Percentiles rank a stretch among this genome's conserved stretches.
Conservation (phyloP, 2,113 vertebrate genomes). For the Crotophaga sulcirostris region DNA sequence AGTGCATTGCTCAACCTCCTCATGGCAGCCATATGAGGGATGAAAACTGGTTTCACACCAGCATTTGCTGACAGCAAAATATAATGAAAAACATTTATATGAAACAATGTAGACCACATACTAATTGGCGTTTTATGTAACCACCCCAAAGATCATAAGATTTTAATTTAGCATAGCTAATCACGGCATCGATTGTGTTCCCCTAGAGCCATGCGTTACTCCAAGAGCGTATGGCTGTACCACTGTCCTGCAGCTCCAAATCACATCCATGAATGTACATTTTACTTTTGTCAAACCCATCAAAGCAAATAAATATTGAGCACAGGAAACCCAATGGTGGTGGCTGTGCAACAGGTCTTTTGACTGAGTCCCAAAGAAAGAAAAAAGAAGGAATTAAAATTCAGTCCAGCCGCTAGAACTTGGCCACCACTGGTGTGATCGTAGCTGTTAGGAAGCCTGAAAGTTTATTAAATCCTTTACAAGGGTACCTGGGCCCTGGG, state of each 20-base stretch:
- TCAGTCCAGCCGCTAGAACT: rapidly evolving
- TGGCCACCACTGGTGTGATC: rapidly evolving
- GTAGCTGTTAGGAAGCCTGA: neutral
- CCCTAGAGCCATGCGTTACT: neutral
- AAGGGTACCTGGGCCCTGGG: neutral
- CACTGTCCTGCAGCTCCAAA: neutral
- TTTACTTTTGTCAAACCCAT: neutral
- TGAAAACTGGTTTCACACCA: constrained; percentile 53
- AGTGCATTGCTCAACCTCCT: neutral
- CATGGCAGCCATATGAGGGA: constrained; percentile 34
- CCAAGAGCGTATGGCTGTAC: neutral
- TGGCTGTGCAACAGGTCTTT: neutral
- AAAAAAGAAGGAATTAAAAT: neutral
- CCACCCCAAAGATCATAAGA: constrained; percentile 2
- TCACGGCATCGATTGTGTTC: neutral
- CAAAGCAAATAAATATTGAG: neutral
- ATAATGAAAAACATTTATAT: constrained; percentile 44
- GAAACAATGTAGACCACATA: constrained; percentile 15
- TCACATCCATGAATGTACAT: neutral
- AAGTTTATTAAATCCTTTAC: neutral
- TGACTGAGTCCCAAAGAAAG: neutral
- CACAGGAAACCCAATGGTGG: rapidly evolving
- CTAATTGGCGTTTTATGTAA: constrained; percentile 41
- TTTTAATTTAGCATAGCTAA: constrained; percentile 29
- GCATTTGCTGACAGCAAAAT: constrained; percentile 54